phyloP scores from a whole-genome alignment of 2,113 vertebrate genomes.

The Sinocyclocheilus anophthalmus region DNA sequence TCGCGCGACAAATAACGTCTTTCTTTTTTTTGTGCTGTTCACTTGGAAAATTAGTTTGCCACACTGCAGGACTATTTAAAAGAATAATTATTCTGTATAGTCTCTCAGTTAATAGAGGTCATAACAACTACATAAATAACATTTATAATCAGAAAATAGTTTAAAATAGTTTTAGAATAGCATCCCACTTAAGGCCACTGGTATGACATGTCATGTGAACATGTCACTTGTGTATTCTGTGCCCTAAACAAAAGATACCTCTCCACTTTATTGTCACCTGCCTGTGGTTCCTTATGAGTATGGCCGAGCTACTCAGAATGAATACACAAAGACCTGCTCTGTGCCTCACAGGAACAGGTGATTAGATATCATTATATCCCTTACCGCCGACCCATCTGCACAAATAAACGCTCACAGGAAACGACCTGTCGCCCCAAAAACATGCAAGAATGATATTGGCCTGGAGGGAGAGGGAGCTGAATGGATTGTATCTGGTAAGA shows the following conservation, averaged over 20 bases:
- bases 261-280: slow-evolving; percentile 79
- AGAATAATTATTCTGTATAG: background rate
- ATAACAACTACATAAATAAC: background rate
- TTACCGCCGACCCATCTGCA: slow-evolving; percentile 81
- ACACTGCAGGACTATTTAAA: background rate
- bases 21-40: background rate
- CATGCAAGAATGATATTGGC: slow-evolving; percentile 49
- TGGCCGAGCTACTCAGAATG: slow-evolving; percentile 87
- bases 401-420: slow-evolving; percentile 73
- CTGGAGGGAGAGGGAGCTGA: slow-evolving; percentile 11
- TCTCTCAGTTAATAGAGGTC: background rate
- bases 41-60: background rate
- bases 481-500: background rate
- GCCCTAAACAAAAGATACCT: slow-evolving; percentile 41
- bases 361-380: slow-evolving; percentile 83
- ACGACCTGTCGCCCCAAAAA: slow-evolving; percentile 80
- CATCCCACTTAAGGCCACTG: background rate
- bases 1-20: no score
- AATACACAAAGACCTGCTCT: slow-evolving; percentile 92
- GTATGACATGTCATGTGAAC: background rate
- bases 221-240: background rate
- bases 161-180: background rate
- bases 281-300: slow-evolving; percentile 83
- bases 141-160: background rate
- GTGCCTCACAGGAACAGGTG: slow-evolving; percentile 84